Conservation (phyloP, 2,113 vertebrate genomes). For the Dasyornis broadbenti region DNA sequence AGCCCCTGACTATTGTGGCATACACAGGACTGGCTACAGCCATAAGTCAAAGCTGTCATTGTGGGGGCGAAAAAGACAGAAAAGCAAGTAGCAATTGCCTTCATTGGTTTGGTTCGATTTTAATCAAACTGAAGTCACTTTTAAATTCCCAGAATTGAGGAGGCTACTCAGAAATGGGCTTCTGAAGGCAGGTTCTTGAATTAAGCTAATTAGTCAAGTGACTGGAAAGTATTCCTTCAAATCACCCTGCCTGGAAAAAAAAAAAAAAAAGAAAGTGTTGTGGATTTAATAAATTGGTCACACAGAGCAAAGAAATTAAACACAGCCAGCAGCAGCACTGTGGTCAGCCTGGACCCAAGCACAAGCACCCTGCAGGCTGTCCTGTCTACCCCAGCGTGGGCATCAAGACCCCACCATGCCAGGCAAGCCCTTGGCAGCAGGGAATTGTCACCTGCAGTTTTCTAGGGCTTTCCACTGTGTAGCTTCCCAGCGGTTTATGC, state of each 20-base stretch:
- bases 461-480: not conserved
- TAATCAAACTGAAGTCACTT: not conserved
- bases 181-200: not conserved
- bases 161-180: not conserved
- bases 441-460: not conserved
- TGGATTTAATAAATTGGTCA: not conserved
- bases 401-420: not conserved
- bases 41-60: not conserved
- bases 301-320: not conserved
- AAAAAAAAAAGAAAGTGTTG: not conserved
- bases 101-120: not conserved
- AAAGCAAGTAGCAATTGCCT: not conserved
- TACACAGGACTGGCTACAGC: not conserved
- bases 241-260: not conserved
- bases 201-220: not conserved
- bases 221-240: not conserved
- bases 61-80: accelerated
- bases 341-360: not conserved
- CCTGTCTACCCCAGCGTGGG: not conserved
- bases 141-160: not conserved
- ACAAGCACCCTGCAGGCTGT: not conserved
- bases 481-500: not conserved
- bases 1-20: not conserved
- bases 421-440: not conserved
- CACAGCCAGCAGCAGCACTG: not conserved